Conservation (phyloP, 2,888 invertebrate genomes). For the Dynastes tityus region DNA sequence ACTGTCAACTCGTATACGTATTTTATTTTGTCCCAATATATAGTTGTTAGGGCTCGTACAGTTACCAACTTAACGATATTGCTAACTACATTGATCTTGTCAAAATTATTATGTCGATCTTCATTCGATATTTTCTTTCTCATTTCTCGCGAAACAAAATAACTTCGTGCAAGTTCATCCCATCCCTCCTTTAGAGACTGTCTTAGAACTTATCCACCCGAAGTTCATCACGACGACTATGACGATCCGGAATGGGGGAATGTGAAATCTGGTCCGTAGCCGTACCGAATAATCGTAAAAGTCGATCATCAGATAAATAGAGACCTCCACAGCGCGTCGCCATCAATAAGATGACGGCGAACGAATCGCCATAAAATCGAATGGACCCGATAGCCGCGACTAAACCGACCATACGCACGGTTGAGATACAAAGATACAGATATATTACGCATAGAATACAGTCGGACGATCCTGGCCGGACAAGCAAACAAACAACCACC, state of each 20-base stretch:
- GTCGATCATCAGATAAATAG: constrained; percentile 38
- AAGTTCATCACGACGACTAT: too few species aligned
- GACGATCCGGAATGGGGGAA: neutral
- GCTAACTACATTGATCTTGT: too few species aligned
- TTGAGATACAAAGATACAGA: constrained; percentile 3
- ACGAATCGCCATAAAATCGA: constrained; percentile 23
- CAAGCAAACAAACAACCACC: constrained; percentile 30
- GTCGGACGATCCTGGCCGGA: neutral
- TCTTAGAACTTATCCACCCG: too few species aligned
- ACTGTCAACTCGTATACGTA: too few species aligned
- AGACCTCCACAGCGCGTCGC: constrained; percentile 19
- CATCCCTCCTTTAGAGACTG: too few species aligned
- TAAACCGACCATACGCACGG: constrained; percentile 5
- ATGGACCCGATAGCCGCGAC: constrained; percentile 7
- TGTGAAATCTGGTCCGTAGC: constrained; percentile 9
- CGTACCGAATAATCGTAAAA: constrained; percentile 24
- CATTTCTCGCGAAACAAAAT: neutral
- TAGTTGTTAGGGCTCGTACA: too few species aligned
- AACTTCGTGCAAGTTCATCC: neutral
- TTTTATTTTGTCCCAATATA: too few species aligned
- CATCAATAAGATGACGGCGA: constrained; percentile 26
- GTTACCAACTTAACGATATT: too few species aligned
- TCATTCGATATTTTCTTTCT: too few species aligned
- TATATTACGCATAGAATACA: too few species aligned
- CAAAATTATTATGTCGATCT: too few species aligned